These are phyloP conservation scores for Calephelis nemesis DNA, from an alignment of 1,140 invertebrate genomes.

Conservation along the genomic window DNA sequence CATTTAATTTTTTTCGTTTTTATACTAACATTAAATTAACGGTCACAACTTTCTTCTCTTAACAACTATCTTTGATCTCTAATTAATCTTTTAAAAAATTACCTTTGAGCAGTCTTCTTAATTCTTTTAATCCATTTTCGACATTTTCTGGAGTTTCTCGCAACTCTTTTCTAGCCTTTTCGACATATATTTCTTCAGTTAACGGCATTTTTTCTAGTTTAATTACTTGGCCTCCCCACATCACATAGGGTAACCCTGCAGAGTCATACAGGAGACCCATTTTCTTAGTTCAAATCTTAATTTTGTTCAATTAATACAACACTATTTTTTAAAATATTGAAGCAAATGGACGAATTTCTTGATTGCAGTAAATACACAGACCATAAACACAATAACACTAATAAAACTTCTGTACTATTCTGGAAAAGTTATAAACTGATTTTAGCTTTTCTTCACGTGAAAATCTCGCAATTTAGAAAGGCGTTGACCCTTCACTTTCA, in stretches of 20 bases:
- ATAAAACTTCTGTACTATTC: not conserved
- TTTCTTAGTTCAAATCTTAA: slow-evolving; percentile 18
- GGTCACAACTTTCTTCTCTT: too few relatives aligned
- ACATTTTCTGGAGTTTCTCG: slow-evolving; percentile 84
- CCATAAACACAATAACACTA: not conserved
- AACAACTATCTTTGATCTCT: too few relatives aligned
- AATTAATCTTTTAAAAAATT: not conserved
- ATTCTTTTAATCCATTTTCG: slow-evolving; percentile 80
- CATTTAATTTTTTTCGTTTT: too few relatives aligned
- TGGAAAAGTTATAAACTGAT: not conserved
- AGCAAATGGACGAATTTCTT: too few relatives aligned
- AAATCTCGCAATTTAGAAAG: slow-evolving; percentile 4
- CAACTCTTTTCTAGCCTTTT: slow-evolving; percentile 83
- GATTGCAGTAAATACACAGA: too few relatives aligned
- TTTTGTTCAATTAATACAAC: too few relatives aligned
- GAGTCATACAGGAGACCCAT: slow-evolving; percentile 72
- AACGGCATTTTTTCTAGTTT: slow-evolving; percentile 74
- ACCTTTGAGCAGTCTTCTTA: slow-evolving; percentile 82
- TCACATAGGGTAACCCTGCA: slow-evolving; percentile 76
- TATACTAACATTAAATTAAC: too few relatives aligned
- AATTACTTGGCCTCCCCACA: slow-evolving; percentile 72
- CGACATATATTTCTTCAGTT: slow-evolving; percentile 66
- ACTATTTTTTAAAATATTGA: too few relatives aligned
- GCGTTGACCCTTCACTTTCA: slow-evolving; percentile 8
- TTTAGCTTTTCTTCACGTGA: not conserved